phyloP scores from a whole-genome alignment of 2,888 invertebrate species.

The Gibbula magus region DNA sequence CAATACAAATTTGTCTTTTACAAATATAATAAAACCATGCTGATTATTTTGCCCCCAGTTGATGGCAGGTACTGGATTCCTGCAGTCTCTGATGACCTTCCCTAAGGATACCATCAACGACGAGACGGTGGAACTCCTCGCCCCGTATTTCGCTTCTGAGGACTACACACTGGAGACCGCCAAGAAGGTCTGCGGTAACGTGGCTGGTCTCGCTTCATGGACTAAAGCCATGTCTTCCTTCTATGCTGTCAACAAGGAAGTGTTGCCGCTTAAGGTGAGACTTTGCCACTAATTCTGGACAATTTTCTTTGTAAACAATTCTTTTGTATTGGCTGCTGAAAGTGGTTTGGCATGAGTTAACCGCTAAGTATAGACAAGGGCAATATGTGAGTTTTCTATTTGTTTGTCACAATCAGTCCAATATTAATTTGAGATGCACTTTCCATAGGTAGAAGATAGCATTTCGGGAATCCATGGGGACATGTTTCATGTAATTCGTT shows the following conservation, averaged over 20 bases:
- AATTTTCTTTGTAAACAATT: too few species aligned
- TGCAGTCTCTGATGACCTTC: conserved; percentile 88
- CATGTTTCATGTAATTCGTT: too few species aligned
- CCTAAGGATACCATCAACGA: conserved; percentile 79
- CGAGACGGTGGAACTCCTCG: conserved; percentile 74
- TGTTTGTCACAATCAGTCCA: too few species aligned
- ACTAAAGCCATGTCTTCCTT: conserved; percentile 75
- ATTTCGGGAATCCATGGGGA: too few species aligned
- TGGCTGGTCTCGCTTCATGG: conserved; percentile 75
- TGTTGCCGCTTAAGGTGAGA: conserved; percentile 74
- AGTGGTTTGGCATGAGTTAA: too few species aligned
- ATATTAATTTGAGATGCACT: too few species aligned
- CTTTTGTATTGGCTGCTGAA: too few species aligned
- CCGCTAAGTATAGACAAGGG: too few species aligned
- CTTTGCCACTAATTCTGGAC: too few species aligned
- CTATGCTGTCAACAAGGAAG: conserved; percentile 75
- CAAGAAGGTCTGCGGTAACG: conserved; percentile 75
- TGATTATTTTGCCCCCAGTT: conserved; percentile 54
- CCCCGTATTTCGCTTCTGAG: conserved; percentile 72
- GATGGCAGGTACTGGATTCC: conserved; percentile 72
- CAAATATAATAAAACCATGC: not conserved
- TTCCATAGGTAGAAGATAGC: too few species aligned
- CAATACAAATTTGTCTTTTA: not conserved
- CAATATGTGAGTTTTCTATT: too few species aligned
- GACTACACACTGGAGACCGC: conserved; percentile 75